A percentile compares a stretch with the other conserved stretches of the same genome.
Conservation (phyloP, 2,113 vertebrate species). For the Hystrix brachyura region DNA sequence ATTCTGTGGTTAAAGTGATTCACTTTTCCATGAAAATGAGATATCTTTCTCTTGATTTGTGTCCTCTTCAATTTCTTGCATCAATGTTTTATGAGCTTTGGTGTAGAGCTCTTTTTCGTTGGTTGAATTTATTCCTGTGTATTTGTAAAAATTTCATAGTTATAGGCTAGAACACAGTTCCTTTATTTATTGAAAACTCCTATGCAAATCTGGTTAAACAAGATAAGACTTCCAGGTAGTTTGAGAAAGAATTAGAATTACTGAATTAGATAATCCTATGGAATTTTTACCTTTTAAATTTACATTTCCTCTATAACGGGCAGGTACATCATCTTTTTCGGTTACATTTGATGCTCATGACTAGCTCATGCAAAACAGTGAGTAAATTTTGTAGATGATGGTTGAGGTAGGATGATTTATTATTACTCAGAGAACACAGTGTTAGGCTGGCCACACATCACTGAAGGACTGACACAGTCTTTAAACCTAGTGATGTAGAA, state of each 20-base stretch:
- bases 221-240: not conserved
- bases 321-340: not conserved
- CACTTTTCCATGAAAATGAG: not conserved
- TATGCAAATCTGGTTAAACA: not conserved
- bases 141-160: not conserved
- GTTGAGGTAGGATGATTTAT: not conserved
- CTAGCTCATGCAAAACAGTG: constrained; percentile 14
- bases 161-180: not conserved
- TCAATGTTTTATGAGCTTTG: not conserved
- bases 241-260: constrained; percentile 15
- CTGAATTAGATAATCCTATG: constrained; percentile 15
- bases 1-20: not conserved
- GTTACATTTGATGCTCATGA: not conserved
- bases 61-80: not conserved
- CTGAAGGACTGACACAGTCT: not conserved
- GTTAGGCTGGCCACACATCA: not conserved
- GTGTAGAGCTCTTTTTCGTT: not conserved
- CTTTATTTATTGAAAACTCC: not conserved
- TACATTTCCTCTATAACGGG: not conserved
- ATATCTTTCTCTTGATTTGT: not conserved
- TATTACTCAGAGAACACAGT: not conserved
- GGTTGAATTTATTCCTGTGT: not conserved
- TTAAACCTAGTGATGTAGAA: constrained; percentile 46
- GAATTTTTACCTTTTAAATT: not conserved
- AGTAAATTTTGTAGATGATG: not conserved